Evolutionary conservation across 2,113 vertebrate genomes (phyloP).

Genomic region (Terrapene triunguis): DNA sequence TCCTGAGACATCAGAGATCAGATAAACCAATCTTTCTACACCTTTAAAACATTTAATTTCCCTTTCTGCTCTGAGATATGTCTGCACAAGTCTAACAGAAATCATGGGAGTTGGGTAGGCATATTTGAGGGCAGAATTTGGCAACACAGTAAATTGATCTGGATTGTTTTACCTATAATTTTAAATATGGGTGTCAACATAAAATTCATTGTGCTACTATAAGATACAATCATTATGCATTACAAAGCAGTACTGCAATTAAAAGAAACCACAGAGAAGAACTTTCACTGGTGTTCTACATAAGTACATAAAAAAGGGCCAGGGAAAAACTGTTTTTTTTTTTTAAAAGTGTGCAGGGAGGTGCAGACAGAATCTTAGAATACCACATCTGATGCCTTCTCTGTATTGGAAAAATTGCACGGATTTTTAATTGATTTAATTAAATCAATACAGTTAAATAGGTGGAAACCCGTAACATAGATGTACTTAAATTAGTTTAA

Average conservation of each 20-base stretch:
- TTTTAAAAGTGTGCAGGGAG: too few species aligned
- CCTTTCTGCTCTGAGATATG: not conserved
- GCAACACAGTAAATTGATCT: not conserved
- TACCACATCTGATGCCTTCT: not conserved
- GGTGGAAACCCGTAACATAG: not conserved
- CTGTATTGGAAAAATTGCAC: not conserved
- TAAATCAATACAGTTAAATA: not conserved
- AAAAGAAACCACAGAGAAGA: not conserved
- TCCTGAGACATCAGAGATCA: not conserved
- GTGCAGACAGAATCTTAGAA: not conserved
- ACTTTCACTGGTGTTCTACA: fast-evolving
- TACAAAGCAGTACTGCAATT: not conserved
- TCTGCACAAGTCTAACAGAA: not conserved
- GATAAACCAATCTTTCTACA: not conserved
- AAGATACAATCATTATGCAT: not conserved
- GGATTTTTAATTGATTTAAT: not conserved
- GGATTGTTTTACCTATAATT: not conserved
- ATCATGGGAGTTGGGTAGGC: not conserved
- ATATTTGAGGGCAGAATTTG: not conserved
- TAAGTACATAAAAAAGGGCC: not conserved
- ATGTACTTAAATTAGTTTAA: not conserved
- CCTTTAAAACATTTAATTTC: not conserved
- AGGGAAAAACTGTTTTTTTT: not conserved
- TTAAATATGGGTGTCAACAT: not conserved
- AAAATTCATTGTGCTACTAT: not conserved